Percentiles rank a stretch among this genome's conserved stretches.
These are phyloP conservation scores for Lasioglossum baleicum DNA, from an alignment of 1,140 invertebrate species.

Conservation along the genomic window DNA sequence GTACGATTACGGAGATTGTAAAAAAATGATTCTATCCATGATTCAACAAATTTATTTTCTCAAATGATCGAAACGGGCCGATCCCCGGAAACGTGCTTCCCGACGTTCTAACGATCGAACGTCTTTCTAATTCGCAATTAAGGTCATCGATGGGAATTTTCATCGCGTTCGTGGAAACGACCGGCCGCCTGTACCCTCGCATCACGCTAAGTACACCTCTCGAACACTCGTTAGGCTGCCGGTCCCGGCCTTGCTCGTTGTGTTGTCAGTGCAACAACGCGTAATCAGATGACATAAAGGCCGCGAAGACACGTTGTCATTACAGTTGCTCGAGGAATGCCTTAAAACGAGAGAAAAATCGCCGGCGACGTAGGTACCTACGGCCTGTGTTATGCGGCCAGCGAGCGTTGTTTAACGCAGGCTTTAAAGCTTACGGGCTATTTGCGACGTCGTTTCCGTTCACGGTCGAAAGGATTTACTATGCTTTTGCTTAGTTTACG, in stretches of 20 bases:
- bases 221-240: background rate
- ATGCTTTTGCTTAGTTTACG: no score
- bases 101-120: no score
- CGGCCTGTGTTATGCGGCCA: background rate
- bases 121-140: background rate
- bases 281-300: constrained; percentile 63
- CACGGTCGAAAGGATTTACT: background rate
- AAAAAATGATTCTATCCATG: no score
- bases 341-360: background rate
- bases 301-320: constrained; percentile 55
- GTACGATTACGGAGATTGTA: no score
- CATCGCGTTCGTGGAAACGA: background rate
- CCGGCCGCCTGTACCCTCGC: background rate
- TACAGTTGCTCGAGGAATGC: constrained; percentile 54
- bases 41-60: no score
- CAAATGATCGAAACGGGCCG: no score
- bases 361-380: background rate
- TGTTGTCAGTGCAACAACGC: constrained; percentile 52
- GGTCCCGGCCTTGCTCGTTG: constrained; percentile 18
- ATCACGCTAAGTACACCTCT: background rate
- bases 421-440: background rate
- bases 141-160: background rate
- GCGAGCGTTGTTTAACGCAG: background rate
- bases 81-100: no score
- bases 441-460: background rate